Evolutionary conservation across 2,797 vertebrate species (phyloP).

Genomic region (Lepilemur ruficaudatus): DNA sequence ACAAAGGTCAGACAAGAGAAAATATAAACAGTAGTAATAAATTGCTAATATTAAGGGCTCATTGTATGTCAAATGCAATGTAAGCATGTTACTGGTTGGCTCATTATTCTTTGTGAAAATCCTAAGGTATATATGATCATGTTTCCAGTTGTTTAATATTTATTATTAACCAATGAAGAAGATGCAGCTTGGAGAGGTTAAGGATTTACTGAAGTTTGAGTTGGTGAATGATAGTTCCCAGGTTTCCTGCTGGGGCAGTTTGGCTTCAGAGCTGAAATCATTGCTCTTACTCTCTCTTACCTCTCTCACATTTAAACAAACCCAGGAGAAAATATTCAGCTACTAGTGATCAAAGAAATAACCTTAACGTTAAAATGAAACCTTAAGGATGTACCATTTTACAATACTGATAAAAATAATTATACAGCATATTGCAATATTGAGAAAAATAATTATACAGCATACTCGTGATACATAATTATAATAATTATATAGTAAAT

Average conservation of each 20-base stretch:
- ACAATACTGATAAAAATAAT: no score
- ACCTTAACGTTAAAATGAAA: not conserved
- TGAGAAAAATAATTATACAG: not conserved
- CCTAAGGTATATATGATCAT: not conserved
- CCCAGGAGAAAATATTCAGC: not conserved
- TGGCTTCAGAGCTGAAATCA: not conserved
- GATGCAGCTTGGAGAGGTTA: not conserved
- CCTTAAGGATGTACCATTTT: not conserved
- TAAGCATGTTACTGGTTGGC: not conserved
- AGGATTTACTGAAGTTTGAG: not conserved
- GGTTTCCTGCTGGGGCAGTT: not conserved
- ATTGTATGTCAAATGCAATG: not conserved
- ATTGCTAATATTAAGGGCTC: not conserved
- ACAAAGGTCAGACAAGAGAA: not conserved
- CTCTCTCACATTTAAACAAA: not conserved
- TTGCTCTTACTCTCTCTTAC: not conserved
- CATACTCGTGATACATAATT: not conserved
- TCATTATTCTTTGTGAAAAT: slow-evolving; percentile 14
- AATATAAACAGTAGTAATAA: not conserved
- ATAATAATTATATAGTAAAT: not conserved
- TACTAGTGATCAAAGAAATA: not conserved
- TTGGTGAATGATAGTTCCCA: not conserved
- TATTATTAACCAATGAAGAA: not conserved
- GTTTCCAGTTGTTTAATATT: not conserved
- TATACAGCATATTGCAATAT: not conserved